Percentiles rank a stretch among this genome's conserved stretches.
Evolutionary conservation across 2,797 vertebrate species (phyloP).

Genomic region (Coregonus suidteri): DNA sequence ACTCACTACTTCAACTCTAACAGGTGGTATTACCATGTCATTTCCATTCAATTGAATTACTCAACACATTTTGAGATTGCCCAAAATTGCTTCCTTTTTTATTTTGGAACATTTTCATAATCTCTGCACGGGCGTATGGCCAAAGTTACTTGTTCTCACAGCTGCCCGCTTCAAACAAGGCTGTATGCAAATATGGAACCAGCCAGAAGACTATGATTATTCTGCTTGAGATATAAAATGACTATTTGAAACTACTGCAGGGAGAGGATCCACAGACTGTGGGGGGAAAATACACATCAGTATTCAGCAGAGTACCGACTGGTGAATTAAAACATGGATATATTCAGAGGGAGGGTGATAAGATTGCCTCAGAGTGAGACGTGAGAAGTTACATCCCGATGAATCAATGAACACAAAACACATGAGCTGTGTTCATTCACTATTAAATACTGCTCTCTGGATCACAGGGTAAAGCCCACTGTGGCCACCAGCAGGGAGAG

Average conservation of each 20-base stretch:
- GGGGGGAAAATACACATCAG: background rate
- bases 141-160: background rate
- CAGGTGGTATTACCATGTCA: background rate
- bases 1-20: background rate
- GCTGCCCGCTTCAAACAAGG: background rate
- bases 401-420: background rate
- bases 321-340: background rate
- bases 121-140: background rate
- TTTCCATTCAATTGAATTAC: background rate
- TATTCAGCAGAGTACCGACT: background rate
- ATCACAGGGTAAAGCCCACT: background rate
- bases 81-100: too few relatives aligned
- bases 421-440: background rate
- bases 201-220: background rate
- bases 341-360: background rate
- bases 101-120: background rate
- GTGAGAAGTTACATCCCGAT: background rate
- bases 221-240: background rate
- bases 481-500: background rate
- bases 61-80: background rate
- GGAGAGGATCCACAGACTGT: conserved; percentile 5
- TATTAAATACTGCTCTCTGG: background rate
- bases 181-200: too few relatives aligned
- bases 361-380: background rate
- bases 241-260: conserved; percentile 8